These are phyloP conservation scores for Andinoacara biseriatus DNA, from an alignment of 2,113 vertebrate genomes.

Conservation along the genomic window DNA sequence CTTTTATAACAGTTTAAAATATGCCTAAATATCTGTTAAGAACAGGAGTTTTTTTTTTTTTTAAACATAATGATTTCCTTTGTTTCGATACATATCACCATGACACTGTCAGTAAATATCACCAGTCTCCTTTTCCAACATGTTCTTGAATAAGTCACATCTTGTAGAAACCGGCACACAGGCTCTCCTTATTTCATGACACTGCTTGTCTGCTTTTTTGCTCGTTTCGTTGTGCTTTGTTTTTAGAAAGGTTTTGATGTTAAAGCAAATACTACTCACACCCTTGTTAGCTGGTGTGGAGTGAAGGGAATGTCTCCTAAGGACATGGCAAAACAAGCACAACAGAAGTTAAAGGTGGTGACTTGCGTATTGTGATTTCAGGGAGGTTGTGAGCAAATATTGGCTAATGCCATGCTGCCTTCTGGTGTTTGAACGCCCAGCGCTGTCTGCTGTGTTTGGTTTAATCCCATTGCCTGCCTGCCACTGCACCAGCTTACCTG, in stretches of 20 bases:
- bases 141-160: not conserved
- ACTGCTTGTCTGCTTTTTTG: not conserved
- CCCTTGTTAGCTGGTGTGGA: not conserved
- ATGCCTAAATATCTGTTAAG: not conserved
- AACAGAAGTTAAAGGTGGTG: not conserved
- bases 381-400: slow-evolving; percentile 18
- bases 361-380: not conserved
- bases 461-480: slow-evolving; percentile 47
- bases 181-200: not conserved
- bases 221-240: not conserved
- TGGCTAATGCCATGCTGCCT: slow-evolving; percentile 30
- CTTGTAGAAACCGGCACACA: not conserved
- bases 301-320: slow-evolving; percentile 6
- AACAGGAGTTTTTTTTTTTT: not conserved
- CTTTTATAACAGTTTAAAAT: not conserved
- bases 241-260: slow-evolving; percentile 5
- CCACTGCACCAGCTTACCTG: slow-evolving; percentile 35
- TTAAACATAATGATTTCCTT: not conserved
- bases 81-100: not conserved
- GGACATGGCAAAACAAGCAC: not conserved
- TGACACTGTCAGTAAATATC: not conserved
- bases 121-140: not conserved
- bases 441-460: slow-evolving; percentile 15
- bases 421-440: slow-evolving; percentile 40
- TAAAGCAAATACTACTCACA: slow-evolving; percentile 2